phyloP scores from a whole-genome alignment of 2,113 vertebrate species.

The Cariama cristata region DNA sequence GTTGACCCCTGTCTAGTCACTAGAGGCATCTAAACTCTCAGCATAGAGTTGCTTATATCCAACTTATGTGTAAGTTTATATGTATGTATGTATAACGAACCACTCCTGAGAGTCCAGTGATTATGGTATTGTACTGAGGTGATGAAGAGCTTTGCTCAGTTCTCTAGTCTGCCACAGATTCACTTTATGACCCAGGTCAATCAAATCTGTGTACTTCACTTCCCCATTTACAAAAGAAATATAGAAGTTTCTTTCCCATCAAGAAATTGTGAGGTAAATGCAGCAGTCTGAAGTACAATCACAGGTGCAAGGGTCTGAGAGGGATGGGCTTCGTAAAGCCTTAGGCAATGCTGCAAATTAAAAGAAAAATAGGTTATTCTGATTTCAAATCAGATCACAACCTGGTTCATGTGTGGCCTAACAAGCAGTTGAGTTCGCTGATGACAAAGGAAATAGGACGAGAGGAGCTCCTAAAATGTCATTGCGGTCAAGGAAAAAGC shows the following conservation, averaged over 20 bases:
- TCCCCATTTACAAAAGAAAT: not conserved
- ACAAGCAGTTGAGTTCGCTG: not conserved
- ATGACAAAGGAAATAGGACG: not conserved
- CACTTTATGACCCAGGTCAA: not conserved
- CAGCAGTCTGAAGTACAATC: not conserved
- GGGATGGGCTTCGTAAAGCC: not conserved
- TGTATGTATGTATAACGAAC: not conserved
- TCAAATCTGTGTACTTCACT: not conserved
- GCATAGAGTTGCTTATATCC: not conserved
- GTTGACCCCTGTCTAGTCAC: not conserved
- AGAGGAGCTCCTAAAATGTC: not conserved
- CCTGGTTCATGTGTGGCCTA: fast-evolving
- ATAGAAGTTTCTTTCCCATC: not conserved
- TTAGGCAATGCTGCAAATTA: not conserved
- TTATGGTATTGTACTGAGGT: not conserved
- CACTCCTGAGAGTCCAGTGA: not conserved
- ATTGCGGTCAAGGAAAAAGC: not conserved
- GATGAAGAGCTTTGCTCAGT: not conserved
- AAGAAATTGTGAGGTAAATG: not conserved
- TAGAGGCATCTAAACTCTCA: not conserved
- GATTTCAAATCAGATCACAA: not conserved
- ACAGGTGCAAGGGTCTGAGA: not conserved
- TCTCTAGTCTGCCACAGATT: not conserved
- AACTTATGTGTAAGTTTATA: not conserved
- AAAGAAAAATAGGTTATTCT: not conserved